Evolutionary conservation across 1,140 invertebrate species (phyloP).

Genomic region (Ctenoplectra terminalis): DNA sequence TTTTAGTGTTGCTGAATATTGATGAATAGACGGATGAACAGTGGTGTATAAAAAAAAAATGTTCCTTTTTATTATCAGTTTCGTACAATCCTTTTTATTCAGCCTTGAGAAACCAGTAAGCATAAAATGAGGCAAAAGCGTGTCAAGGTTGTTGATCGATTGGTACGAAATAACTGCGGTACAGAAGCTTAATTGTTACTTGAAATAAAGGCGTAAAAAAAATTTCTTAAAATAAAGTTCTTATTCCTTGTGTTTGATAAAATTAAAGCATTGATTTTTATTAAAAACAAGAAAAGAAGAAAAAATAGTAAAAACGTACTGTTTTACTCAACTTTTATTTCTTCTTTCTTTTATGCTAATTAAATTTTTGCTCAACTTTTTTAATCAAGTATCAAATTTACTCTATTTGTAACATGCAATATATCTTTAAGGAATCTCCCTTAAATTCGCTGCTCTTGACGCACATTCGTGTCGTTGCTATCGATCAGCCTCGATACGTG

Average conservation of each 20-base stretch:
- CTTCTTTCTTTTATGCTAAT: too few relatives aligned
- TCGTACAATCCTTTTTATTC: not conserved
- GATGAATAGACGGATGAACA: too few relatives aligned
- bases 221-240: not conserved
- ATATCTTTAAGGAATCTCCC: not conserved
- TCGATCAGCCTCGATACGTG: constrained; percentile 1
- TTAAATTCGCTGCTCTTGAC: not conserved
- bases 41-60: too few relatives aligned
- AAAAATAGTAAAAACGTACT: too few relatives aligned
- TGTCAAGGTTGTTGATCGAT: constrained; percentile 26
- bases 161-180: not conserved
- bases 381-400: too few relatives aligned
- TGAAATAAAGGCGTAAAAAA: not conserved
- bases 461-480: not conserved
- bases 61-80: not conserved
- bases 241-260: too few relatives aligned
- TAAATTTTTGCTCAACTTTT: too few relatives aligned
- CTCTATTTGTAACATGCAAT: too few relatives aligned
- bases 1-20: too few relatives aligned
- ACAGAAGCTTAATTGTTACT: not conserved
- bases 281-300: too few relatives aligned
- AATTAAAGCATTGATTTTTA: too few relatives aligned
- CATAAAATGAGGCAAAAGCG: constrained; percentile 7
- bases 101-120: not conserved
- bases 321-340: too few relatives aligned